phyloP scores from a whole-genome alignment of 1,140 invertebrate genomes.

The Cotesia typhae region DNA sequence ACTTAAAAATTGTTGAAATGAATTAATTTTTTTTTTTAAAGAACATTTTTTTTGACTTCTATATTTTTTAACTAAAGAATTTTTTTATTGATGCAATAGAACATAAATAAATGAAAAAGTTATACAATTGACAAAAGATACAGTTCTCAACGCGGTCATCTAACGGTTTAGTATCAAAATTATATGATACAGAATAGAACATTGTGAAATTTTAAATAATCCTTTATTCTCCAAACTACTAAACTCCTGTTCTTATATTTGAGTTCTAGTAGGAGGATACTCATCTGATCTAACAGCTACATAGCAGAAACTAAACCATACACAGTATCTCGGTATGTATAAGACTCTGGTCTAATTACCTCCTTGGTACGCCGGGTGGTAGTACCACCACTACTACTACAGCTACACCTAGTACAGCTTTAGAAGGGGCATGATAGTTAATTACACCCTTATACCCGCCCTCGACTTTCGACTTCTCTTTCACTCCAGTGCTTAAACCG shows the following conservation, averaged over 20 bases:
- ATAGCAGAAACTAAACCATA: neutral
- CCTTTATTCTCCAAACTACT: conserved; percentile 55
- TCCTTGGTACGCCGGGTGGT: conserved; percentile 62
- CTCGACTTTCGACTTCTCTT: conserved; percentile 43
- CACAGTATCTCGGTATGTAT: conserved; percentile 45
- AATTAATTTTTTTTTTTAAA: no score
- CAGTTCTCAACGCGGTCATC: conserved; percentile 47
- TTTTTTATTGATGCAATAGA: no score
- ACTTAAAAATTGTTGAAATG: no score
- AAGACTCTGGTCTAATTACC: conserved; percentile 66
- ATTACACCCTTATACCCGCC: conserved; percentile 57
- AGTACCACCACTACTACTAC: conserved; percentile 34
- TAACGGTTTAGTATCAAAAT: conserved; percentile 58
- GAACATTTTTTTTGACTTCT: no score
- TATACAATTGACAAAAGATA: no score
- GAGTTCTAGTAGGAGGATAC: conserved; percentile 33
- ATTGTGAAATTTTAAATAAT: conserved; percentile 65
- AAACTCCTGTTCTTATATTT: conserved; percentile 33
- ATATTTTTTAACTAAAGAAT: no score
- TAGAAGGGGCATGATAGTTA: conserved; percentile 66
- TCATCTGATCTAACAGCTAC: conserved; percentile 11
- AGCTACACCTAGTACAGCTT: conserved; percentile 22
- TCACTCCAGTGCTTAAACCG: conserved; percentile 36
- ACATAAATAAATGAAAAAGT: no score
- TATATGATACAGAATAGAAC: conserved; percentile 64